Evolutionary conservation across 2,113 vertebrate genomes (phyloP).

Genomic region (Numenius arquata): DNA sequence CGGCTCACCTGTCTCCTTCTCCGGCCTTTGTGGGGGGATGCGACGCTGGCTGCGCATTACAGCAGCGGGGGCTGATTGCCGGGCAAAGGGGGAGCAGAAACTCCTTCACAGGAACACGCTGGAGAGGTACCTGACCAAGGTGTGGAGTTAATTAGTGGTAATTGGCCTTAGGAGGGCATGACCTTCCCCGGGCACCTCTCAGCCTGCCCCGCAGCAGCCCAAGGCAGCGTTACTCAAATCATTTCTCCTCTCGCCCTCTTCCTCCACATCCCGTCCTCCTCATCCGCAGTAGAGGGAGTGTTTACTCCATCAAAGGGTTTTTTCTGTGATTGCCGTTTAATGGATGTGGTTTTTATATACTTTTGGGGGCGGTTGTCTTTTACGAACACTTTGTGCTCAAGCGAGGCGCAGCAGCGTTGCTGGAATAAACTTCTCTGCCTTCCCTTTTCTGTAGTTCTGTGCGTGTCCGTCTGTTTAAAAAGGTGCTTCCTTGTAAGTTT

Average conservation of each 20-base stretch:
- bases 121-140: not conserved
- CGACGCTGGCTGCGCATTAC: not conserved
- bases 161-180: not conserved
- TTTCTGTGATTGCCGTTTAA: not conserved
- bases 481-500: fast-evolving
- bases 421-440: constrained; percentile 70
- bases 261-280: not conserved
- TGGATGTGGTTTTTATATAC: constrained; percentile 30
- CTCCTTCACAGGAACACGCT: not conserved
- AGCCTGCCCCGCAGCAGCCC: not conserved
- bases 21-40: not conserved
- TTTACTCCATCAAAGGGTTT: constrained; percentile 37
- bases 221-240: not conserved
- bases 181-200: not conserved
- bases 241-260: not conserved
- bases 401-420: not conserved
- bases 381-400: not conserved
- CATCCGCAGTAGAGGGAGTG: constrained; percentile 22
- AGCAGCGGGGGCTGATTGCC: not conserved
- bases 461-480: not conserved
- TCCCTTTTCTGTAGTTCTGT: constrained; percentile 19
- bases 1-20: not conserved
- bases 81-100: not conserved
- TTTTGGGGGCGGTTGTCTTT: constrained; percentile 18
- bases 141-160: not conserved